A percentile compares a stretch with the other conserved stretches of the same genome.
Evolutionary conservation across 1,140 invertebrate species (phyloP).

Genomic region (Brachionus asplanchnoidis): DNA sequence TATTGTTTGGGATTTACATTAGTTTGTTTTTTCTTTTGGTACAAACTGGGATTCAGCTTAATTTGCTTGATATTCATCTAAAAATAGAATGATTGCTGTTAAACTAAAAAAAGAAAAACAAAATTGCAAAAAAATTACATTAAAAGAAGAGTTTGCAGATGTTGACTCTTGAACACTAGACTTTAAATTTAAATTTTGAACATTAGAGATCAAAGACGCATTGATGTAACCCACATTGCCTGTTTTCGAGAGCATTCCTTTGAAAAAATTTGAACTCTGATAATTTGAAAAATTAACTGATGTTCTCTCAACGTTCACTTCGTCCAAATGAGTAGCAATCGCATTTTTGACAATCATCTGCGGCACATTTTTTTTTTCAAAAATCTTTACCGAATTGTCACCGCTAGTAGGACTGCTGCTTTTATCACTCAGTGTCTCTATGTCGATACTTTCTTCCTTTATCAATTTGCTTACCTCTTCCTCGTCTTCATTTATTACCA

Average conservation of each 20-base stretch:
- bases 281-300: neutral
- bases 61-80: neutral
- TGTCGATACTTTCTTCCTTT: neutral
- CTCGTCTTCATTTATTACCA: conserved; percentile 12
- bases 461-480: neutral
- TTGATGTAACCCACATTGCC: neutral
- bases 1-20: neutral
- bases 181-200: conserved; percentile 1
- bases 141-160: neutral
- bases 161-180: neutral
- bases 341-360: neutral
- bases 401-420: neutral
- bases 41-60: neutral
- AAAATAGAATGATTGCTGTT: neutral
- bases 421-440: neutral
- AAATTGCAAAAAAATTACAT: neutral
- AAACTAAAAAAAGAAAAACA: neutral
- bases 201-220: neutral
- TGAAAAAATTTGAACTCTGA: neutral
- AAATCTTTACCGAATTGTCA: neutral
- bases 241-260: neutral
- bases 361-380: neutral
- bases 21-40: neutral
- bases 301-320: neutral
- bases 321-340: neutral